phyloP scores from a whole-genome alignment of 2,888 invertebrate genomes.

The Lochmaea capreae region DNA sequence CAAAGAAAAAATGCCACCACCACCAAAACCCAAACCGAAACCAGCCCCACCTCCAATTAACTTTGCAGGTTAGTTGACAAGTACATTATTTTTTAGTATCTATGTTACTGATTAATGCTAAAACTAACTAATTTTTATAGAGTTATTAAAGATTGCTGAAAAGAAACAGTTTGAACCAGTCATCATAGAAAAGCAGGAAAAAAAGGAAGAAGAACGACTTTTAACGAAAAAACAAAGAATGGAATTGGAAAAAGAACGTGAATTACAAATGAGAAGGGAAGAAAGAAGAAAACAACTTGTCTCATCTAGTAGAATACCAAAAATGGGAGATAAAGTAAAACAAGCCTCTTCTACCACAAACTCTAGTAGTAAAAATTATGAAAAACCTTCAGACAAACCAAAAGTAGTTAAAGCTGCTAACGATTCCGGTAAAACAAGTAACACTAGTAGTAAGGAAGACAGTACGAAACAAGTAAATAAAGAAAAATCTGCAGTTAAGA shows the following conservation, averaged over 20 bases:
- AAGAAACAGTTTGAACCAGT: conserved; percentile 86
- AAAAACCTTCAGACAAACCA: conserved; percentile 10
- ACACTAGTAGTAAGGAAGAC: no score
- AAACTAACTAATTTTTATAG: conserved; percentile 60
- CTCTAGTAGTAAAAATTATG: conserved; percentile 51
- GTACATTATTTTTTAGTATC: no score
- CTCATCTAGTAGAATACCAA: conserved; percentile 43
- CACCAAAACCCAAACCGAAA: conserved; percentile 70
- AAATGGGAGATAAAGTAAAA: conserved; percentile 33
- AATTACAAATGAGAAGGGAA: conserved; percentile 70
- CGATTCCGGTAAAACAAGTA: not conserved
- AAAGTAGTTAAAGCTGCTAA: conserved; percentile 11
- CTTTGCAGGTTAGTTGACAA: conserved; percentile 69
- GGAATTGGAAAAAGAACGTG: conserved; percentile 80
- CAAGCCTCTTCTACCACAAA: conserved; percentile 63
- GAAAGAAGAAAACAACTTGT: conserved; percentile 50
- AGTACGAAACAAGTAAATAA: not conserved
- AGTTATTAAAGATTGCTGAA: conserved; percentile 83
- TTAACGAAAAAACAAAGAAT: conserved; percentile 85
- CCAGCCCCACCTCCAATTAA: conserved; percentile 82
- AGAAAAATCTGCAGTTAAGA: conserved; percentile 20
- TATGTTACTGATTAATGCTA: not conserved
- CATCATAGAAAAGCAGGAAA: conserved; percentile 69
- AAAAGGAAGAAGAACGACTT: conserved; percentile 72
- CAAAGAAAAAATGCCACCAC: conserved; percentile 56